Conservation (phyloP, 1,140 invertebrate genomes). For the Phocides pigmalion region DNA sequence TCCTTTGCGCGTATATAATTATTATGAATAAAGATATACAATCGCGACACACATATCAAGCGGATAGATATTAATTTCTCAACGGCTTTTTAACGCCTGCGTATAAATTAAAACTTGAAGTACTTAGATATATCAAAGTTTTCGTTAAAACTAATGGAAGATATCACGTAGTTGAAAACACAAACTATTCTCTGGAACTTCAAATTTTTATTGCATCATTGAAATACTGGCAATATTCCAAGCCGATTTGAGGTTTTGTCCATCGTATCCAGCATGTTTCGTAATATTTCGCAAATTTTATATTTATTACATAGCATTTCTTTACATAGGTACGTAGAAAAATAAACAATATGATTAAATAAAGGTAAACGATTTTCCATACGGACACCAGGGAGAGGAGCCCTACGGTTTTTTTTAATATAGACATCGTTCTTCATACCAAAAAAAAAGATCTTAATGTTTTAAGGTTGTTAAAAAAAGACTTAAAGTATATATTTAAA, state of each 20-base stretch:
- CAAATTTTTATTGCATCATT: constrained; percentile 77
- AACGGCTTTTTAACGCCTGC: no score
- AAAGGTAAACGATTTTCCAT: no score
- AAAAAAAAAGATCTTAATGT: no score
- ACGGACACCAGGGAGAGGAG: no score
- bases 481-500: no score
- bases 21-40: not conserved
- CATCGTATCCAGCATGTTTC: constrained; percentile 60
- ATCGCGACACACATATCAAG: not conserved
- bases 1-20: not conserved
- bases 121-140: constrained; percentile 4
- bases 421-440: no score
- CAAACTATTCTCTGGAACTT: constrained; percentile 69
- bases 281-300: constrained; percentile 36
- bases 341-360: no score
- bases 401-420: no score
- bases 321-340: no score
- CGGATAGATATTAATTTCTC: no score
- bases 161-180: constrained; percentile 37
- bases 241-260: constrained; percentile 58
- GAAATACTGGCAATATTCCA: constrained; percentile 68
- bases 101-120: constrained; percentile 7
- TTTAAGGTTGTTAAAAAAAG: no score
- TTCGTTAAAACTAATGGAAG: constrained; percentile 3
- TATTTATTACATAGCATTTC: no score